These are phyloP conservation scores for Kryptolebias ocellatus DNA, from an alignment of 2,797 vertebrate species.

Conservation along the genomic window DNA sequence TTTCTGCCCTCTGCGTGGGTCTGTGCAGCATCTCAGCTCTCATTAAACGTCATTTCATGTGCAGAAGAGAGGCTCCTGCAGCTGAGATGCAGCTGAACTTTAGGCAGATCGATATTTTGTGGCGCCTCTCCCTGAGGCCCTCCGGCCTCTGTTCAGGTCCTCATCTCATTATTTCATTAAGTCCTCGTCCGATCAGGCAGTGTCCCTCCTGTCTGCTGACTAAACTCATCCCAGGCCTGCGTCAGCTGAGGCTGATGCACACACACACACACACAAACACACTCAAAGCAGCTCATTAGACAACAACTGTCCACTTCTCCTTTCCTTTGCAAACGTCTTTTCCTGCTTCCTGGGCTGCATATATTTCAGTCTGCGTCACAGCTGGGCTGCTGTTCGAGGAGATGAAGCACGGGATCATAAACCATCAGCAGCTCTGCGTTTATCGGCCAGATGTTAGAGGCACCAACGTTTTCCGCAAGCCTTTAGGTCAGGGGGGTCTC, in stretches of 20 bases:
- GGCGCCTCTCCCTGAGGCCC: conserved; percentile 16
- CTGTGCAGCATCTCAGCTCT: background rate
- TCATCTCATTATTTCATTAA: conserved; percentile 77
- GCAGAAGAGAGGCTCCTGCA: conserved; percentile 4
- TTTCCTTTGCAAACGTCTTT: conserved; percentile 44
- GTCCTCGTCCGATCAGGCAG: conserved; percentile 54
- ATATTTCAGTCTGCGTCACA: conserved; percentile 13
- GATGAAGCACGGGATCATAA: background rate
- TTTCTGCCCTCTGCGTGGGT: background rate
- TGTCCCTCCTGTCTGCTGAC: conserved; percentile 60
- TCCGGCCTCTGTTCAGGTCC: conserved; percentile 38
- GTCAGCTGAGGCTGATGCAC: conserved; percentile 62
- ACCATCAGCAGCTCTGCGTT: background rate
- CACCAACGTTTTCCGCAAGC: too few species aligned
- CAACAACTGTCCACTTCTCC: conserved; percentile 26
- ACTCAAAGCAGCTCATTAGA: conserved; percentile 44
- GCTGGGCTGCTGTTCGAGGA: background rate
- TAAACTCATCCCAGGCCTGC: conserved; percentile 59
- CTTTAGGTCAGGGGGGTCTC: too few species aligned
- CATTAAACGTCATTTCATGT: background rate
- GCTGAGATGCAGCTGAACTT: conserved; percentile 12
- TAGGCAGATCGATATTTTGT: conserved; percentile 21
- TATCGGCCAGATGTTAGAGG: too few species aligned
- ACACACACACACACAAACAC: conserved; percentile 33
- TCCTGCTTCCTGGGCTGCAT: conserved; percentile 7